These are phyloP conservation scores for Drosophila koepferae DNA, from an alignment of 2,888 invertebrate genomes.

Conservation along the genomic window DNA sequence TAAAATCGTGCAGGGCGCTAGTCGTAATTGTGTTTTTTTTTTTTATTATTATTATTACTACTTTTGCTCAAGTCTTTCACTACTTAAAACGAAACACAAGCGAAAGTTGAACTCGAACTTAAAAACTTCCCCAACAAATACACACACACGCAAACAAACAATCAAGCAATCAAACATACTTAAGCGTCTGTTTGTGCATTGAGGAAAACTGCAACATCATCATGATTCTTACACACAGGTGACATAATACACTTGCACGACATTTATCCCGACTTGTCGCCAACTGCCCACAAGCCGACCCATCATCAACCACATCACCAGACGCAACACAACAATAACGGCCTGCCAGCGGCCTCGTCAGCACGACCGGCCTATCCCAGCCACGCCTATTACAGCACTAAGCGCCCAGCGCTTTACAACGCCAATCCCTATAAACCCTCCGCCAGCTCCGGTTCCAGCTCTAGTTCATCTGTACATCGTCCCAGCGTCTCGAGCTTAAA, in stretches of 20 bases:
- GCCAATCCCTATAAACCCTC: constrained; percentile 74
- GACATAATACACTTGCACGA: constrained; percentile 86
- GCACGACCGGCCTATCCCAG: constrained; percentile 53
- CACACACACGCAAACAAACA: constrained; percentile 1
- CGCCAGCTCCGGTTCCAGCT: constrained; percentile 32
- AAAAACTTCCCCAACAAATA: constrained; percentile 11
- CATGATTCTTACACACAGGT: constrained; percentile 82
- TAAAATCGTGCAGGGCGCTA: constrained; percentile 49
- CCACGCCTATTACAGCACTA: constrained; percentile 75
- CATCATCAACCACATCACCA: constrained; percentile 48
- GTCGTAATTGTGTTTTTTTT: constrained; percentile 49
- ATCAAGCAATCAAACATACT: neutral
- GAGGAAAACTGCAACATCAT: constrained; percentile 62
- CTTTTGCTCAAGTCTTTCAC: constrained; percentile 38
- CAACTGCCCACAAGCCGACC: constrained; percentile 72
- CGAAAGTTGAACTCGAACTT: constrained; percentile 53
- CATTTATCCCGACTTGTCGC: constrained; percentile 84
- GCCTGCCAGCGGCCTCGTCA: constrained; percentile 56
- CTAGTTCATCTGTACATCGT: constrained; percentile 44
- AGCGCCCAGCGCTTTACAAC: constrained; percentile 68
- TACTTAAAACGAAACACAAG: constrained; percentile 30
- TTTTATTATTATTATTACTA: constrained; percentile 42
- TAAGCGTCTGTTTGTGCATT: constrained; percentile 24
- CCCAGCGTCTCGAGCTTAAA: constrained; percentile 46
- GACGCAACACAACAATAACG: constrained; percentile 46